Conservation (phyloP, 2,797 vertebrate genomes). For the Lutjanus campechanus region DNA sequence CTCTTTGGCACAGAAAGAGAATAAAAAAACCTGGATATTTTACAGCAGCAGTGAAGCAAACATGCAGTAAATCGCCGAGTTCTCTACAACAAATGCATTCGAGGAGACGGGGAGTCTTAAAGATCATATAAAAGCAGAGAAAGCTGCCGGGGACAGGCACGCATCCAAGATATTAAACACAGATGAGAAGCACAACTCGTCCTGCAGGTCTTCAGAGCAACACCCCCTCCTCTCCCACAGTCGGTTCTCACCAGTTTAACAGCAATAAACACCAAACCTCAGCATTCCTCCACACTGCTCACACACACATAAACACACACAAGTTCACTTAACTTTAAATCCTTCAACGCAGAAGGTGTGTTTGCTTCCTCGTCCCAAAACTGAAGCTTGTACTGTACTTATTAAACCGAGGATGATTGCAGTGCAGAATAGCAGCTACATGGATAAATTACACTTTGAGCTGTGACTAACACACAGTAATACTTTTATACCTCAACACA, state of each 20-base stretch:
- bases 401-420: conserved; percentile 21
- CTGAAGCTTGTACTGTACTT: not conserved
- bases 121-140: conserved; percentile 14
- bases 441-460: conserved; percentile 26
- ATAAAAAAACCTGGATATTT: conserved; percentile 32
- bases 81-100: conserved; percentile 21
- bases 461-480: conserved; percentile 17
- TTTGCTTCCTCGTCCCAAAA: conserved; percentile 23
- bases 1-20: conserved; percentile 10
- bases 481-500: conserved; percentile 11
- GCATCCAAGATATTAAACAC: conserved; percentile 49
- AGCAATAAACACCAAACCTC: conserved; percentile 75
- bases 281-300: conserved; percentile 65
- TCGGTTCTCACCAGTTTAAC: conserved; percentile 66
- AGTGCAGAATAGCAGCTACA: conserved; percentile 7
- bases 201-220: conserved; percentile 51
- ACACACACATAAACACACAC: conserved; percentile 37
- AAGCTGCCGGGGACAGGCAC: conserved; percentile 43
- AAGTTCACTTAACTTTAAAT: conserved; percentile 12
- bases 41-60: conserved; percentile 29
- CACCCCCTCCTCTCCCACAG: conserved; percentile 62
- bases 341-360: conserved; percentile 23
- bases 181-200: conserved; percentile 58
- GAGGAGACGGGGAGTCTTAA: conserved; percentile 29
- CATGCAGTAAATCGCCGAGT: conserved; percentile 17